Percentiles rank a stretch among this genome's conserved stretches.
Evolutionary conservation across 2,113 vertebrate species (phyloP).

Genomic region (Columba livia): DNA sequence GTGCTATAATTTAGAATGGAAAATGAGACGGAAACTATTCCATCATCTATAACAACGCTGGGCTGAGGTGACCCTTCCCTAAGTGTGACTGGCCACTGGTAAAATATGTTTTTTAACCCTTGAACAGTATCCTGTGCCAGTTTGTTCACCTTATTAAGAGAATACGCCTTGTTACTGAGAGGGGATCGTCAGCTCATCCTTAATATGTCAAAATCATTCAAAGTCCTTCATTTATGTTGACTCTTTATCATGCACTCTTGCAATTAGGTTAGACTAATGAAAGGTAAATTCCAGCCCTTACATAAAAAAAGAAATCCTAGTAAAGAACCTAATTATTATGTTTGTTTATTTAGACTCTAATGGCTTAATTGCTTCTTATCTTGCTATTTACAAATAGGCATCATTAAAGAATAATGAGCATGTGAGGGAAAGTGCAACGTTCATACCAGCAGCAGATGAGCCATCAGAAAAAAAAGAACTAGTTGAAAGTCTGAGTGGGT

Average conservation of each 20-base stretch:
- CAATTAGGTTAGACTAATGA: slow-evolving; percentile 84
- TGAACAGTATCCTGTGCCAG: not conserved
- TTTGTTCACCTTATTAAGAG: not conserved
- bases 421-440: slow-evolving; percentile 20
- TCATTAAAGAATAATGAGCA: slow-evolving; percentile 77
- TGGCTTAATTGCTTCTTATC: slow-evolving; percentile 82
- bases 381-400: slow-evolving; percentile 84
- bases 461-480: not conserved
- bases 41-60: not conserved
- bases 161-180: not conserved
- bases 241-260: slow-evolving; percentile 70
- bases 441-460: slow-evolving; percentile 35
- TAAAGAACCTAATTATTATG: slow-evolving; percentile 79
- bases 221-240: slow-evolving; percentile 72
- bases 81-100: not conserved
- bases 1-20: not conserved
- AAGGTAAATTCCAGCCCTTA: slow-evolving; percentile 82
- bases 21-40: not conserved
- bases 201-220: slow-evolving; percentile 25
- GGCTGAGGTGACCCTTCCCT: not conserved
- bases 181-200: not conserved
- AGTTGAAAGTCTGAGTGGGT: not conserved
- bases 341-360: slow-evolving; percentile 80
- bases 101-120: not conserved
- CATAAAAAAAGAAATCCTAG: slow-evolving; percentile 56